A percentile compares a stretch with the other conserved stretches of the same genome.
phyloP scores from a whole-genome alignment of 2,113 vertebrate genomes.

The Hypocryptadius cinnamomeus region DNA sequence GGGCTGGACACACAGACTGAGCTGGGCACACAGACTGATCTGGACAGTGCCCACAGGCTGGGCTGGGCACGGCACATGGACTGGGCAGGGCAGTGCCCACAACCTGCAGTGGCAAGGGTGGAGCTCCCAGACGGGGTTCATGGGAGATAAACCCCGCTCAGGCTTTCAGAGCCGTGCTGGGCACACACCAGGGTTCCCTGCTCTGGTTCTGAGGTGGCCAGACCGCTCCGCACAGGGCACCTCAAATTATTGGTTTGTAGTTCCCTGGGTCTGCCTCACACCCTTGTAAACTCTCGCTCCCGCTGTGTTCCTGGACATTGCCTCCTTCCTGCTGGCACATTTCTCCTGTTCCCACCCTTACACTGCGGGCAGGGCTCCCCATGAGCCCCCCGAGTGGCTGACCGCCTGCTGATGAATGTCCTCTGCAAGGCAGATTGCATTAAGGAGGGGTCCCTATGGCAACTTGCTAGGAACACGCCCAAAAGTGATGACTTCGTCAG shows the following conservation, averaged over 20 bases:
- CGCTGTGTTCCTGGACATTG: accelerated
- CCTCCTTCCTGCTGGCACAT: not conserved
- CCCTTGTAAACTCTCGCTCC: not conserved
- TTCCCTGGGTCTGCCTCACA: not conserved
- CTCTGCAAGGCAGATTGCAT: not conserved
- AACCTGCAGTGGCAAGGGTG: not conserved
- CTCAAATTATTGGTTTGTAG: accelerated
- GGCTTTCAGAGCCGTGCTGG: not conserved
- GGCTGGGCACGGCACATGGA: not conserved
- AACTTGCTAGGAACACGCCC: not conserved
- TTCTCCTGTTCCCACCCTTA: not conserved
- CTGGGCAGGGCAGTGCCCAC: not conserved
- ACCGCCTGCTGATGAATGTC: not conserved
- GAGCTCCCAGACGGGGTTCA: not conserved
- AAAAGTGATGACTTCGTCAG: not conserved
- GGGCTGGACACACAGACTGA: not conserved
- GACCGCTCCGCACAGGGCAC: not conserved
- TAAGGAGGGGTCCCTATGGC: not conserved
- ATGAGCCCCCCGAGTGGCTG: accelerated
- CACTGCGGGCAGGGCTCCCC: accelerated
- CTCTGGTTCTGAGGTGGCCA: not conserved
- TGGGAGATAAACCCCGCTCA: not conserved
- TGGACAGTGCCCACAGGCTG: not conserved
- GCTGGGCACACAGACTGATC: not conserved
- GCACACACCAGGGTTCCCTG: not conserved